A percentile compares a stretch with the other conserved stretches of the same genome.
These are phyloP conservation scores for Zygogramma bicolorata DNA, from an alignment of 2,888 invertebrate species.

Conservation along the genomic window DNA sequence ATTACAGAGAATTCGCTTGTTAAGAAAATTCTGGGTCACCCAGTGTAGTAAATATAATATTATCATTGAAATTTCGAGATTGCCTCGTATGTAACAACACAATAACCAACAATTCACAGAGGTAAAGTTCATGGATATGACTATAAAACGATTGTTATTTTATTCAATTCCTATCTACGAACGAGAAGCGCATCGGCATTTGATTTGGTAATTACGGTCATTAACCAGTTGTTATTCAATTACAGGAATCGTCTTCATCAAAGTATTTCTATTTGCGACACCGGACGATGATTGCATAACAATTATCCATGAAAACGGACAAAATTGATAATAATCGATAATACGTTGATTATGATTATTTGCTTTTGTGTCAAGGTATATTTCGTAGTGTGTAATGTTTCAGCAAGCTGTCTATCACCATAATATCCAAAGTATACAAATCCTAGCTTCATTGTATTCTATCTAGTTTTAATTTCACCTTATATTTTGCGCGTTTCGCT, in stretches of 20 bases:
- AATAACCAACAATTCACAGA: not conserved
- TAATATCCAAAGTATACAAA: too few relatives aligned
- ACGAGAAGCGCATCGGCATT: not conserved
- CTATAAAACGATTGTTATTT: constrained; percentile 1
- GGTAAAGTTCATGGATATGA: constrained; percentile 12
- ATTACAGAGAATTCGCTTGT: too few relatives aligned
- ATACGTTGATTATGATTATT: not conserved
- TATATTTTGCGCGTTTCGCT: too few relatives aligned
- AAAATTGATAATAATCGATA: not conserved
- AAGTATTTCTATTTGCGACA: not conserved
- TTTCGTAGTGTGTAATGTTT: not conserved
- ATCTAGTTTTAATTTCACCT: too few relatives aligned
- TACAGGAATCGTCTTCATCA: not conserved
- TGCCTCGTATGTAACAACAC: not conserved
- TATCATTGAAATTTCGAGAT: not conserved
- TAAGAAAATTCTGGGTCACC: not conserved
- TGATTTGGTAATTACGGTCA: constrained; percentile 4
- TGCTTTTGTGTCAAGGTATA: constrained; percentile 7
- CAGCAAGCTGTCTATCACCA: too few relatives aligned
- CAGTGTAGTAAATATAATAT: not conserved
- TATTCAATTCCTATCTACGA: not conserved
- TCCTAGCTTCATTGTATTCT: too few relatives aligned
- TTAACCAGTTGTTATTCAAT: not conserved
- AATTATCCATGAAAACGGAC: not conserved
- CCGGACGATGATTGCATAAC: not conserved